These are phyloP conservation scores for Neuroscelio doddi DNA, from an alignment of 2,888 invertebrate genomes.

Conservation along the genomic window DNA sequence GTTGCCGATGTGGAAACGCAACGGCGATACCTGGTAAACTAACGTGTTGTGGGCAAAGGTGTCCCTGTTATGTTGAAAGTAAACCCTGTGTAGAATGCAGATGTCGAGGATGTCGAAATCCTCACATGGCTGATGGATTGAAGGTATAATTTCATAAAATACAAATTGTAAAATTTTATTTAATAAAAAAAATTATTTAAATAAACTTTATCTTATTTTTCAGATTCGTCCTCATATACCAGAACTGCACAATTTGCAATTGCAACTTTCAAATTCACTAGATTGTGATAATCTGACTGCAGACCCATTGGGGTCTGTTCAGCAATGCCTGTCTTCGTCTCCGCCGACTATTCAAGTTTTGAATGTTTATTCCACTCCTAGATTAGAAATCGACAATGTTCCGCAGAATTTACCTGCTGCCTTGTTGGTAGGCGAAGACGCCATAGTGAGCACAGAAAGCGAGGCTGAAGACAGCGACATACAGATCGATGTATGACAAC, in stretches of 20 bases:
- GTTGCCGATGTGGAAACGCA: slow-evolving; percentile 93
- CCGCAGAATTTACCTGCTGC: slow-evolving; percentile 71
- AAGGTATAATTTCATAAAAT: slow-evolving; percentile 74
- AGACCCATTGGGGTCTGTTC: slow-evolving; percentile 66
- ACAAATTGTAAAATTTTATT: slow-evolving; percentile 6
- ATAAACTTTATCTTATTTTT: too few relatives aligned
- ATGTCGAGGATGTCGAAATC: slow-evolving; percentile 94
- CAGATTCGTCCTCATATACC: slow-evolving; percentile 81
- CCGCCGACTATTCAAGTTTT: slow-evolving; percentile 70
- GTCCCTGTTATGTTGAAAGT: slow-evolving; percentile 94
- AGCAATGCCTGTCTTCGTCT: slow-evolving; percentile 67
- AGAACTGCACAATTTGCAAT: slow-evolving; percentile 77
- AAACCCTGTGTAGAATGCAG: slow-evolving; percentile 92
- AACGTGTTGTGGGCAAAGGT: slow-evolving; percentile 94
- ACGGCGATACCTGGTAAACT: slow-evolving; percentile 91
- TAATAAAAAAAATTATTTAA: too few relatives aligned
- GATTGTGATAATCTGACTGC: slow-evolving; percentile 62
- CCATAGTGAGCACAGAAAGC: slow-evolving; percentile 70
- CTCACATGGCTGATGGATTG: slow-evolving; percentile 86
- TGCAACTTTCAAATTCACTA: slow-evolving; percentile 70
- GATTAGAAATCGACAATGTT: slow-evolving; percentile 69
- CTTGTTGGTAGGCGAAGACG: slow-evolving; percentile 70
- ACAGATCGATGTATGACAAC: slow-evolving; percentile 71
- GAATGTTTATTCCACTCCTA: slow-evolving; percentile 70
- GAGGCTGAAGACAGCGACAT: slow-evolving; percentile 72